phyloP scores from a whole-genome alignment of 64 coral and sea anemone genomes.

The Stylophora pistillata region DNA sequence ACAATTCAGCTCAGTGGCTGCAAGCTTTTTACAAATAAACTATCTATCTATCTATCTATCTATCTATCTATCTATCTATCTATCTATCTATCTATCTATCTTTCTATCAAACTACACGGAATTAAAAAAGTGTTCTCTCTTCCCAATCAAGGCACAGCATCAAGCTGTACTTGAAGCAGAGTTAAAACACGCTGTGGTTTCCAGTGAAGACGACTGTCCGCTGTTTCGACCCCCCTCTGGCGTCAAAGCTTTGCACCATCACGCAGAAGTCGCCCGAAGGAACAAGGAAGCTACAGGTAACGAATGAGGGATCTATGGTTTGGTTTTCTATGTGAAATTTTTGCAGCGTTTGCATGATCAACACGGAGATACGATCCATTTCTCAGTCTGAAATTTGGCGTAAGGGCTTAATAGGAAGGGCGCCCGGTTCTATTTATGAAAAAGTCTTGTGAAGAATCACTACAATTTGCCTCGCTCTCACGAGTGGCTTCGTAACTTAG shows the following conservation, averaged over 20 bases:
- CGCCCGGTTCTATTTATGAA: too few species aligned
- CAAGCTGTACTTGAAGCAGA: constrained; percentile 67
- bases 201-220: constrained; percentile 73
- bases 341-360: too few species aligned
- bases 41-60: too few species aligned
- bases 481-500: too few species aligned
- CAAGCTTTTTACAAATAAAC: too few species aligned
- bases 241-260: constrained; percentile 78
- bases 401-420: too few species aligned
- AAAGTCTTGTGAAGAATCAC: too few species aligned
- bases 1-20: too few species aligned
- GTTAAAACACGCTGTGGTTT: constrained; percentile 52
- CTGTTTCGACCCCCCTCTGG: constrained; percentile 63
- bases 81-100: too few species aligned
- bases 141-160: constrained; percentile 62
- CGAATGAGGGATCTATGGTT: neutral
- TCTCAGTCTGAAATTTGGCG: too few species aligned
- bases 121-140: neutral
- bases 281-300: constrained; percentile 77
- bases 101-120: neutral
- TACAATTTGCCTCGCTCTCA: too few species aligned
- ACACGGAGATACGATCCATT: neutral
- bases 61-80: too few species aligned
- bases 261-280: constrained; percentile 71
- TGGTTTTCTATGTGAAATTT: neutral